These are phyloP conservation scores for Sander vitreus DNA, from an alignment of 2,113 vertebrate genomes.

Conservation along the genomic window DNA sequence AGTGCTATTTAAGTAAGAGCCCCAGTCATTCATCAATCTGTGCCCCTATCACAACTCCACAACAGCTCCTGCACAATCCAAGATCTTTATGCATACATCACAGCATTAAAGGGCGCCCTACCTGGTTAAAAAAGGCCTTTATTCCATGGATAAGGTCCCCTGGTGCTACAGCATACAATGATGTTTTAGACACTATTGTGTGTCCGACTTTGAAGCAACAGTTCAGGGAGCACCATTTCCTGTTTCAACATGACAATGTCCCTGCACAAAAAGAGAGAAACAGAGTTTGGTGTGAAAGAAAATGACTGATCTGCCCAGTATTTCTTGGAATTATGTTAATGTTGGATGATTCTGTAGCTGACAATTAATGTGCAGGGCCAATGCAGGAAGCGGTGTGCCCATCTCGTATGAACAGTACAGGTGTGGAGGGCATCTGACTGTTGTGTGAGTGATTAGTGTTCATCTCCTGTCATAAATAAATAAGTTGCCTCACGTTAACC, in stretches of 20 bases:
- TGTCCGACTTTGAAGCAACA: neutral
- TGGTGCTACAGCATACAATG: neutral
- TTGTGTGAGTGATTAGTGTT: too few species aligned
- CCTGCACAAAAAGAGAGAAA: neutral
- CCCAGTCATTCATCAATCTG: conserved; percentile 21
- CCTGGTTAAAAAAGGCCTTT: neutral
- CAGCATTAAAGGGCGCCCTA: neutral
- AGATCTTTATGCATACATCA: neutral
- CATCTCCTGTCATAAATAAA: too few species aligned
- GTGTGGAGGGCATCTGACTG: too few species aligned
- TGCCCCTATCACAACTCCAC: neutral
- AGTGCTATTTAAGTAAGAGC: conserved; percentile 38
- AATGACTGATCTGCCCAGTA: neutral
- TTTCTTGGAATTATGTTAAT: neutral
- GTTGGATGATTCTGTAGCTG: neutral
- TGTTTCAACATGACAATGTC: neutral
- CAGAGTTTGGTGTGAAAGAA: neutral
- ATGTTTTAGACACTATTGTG: neutral
- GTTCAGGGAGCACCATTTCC: neutral
- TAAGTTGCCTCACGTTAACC: too few species aligned
- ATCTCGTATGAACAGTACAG: too few species aligned
- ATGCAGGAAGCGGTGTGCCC: too few species aligned
- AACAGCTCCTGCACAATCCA: neutral
- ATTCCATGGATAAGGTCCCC: neutral
- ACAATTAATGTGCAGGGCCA: neutral